Conservation (phyloP, 2,888 invertebrate genomes). For the Lordiphosa fenestrarum region DNA sequence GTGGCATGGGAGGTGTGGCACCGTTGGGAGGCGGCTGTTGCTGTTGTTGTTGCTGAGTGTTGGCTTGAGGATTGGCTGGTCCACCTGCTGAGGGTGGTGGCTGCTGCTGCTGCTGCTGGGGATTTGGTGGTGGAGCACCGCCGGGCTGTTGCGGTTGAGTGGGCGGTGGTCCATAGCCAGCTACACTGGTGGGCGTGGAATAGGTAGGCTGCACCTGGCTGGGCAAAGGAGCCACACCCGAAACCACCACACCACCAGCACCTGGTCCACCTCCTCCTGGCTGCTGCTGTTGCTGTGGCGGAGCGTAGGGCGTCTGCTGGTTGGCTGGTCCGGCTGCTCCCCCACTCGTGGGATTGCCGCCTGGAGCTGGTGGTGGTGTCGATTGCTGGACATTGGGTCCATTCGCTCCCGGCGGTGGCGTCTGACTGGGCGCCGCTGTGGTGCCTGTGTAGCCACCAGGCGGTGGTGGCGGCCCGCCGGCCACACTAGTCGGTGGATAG, state of each 20-base stretch:
- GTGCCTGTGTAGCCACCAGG: constrained; percentile 78
- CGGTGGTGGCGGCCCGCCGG: constrained; percentile 64
- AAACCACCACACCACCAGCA: constrained; percentile 60
- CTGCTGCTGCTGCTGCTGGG: constrained; percentile 39
- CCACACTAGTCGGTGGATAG: constrained; percentile 47
- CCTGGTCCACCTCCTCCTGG: constrained; percentile 28
- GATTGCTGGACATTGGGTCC: constrained; percentile 71
- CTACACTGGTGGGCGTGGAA: constrained; percentile 73
- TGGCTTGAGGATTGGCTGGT: constrained; percentile 51
- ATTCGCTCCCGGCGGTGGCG: constrained; percentile 76
- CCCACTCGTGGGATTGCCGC: constrained; percentile 51
- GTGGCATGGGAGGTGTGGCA: constrained; percentile 78
- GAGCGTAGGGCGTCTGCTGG: constrained; percentile 54
- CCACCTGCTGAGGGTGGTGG: constrained; percentile 38
- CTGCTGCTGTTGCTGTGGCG: constrained; percentile 57
- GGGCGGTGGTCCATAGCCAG: constrained; percentile 69
- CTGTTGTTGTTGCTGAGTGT: constrained; percentile 58
- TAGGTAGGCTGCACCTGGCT: constrained; percentile 78
- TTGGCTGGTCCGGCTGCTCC: constrained; percentile 31
- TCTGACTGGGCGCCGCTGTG: constrained; percentile 81
- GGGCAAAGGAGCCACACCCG: constrained; percentile 71
- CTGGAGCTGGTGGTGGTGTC: constrained; percentile 63
- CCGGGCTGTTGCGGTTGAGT: constrained; percentile 57
- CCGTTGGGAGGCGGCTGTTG: constrained; percentile 72
- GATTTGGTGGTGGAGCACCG: constrained; percentile 11